A percentile compares a stretch with the other conserved stretches of the same genome.
Conservation (phyloP, 2,888 invertebrate genomes). For the Eristalis intricaria region DNA sequence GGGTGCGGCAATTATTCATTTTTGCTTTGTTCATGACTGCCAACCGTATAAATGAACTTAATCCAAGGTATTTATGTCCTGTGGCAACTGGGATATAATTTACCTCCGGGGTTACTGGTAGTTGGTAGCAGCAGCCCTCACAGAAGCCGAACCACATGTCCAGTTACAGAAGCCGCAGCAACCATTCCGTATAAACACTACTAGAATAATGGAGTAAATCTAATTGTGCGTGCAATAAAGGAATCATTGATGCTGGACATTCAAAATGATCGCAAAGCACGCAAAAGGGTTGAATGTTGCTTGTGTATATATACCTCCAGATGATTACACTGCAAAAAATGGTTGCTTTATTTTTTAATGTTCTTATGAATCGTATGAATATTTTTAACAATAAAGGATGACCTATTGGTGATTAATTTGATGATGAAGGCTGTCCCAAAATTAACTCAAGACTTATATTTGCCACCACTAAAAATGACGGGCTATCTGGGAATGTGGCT, state of each 20-base stretch:
- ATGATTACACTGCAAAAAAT: background rate
- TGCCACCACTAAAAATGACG: no score
- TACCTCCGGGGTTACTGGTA: constrained; percentile 52
- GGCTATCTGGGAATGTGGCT: no score
- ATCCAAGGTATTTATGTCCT: constrained; percentile 71
- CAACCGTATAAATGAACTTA: constrained; percentile 71
- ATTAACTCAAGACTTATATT: no score
- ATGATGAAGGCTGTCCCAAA: no score
- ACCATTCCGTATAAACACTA: constrained; percentile 40
- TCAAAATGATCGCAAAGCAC: constrained; percentile 67
- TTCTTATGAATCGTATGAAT: no score
- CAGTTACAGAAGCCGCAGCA: constrained; percentile 45
- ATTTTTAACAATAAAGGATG: no score
- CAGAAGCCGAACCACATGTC: constrained; percentile 9
- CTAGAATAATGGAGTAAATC: constrained; percentile 55
- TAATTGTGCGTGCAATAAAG: constrained; percentile 73
- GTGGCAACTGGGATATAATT: constrained; percentile 70
- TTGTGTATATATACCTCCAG: constrained; percentile 6
- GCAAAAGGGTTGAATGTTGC: constrained; percentile 65
- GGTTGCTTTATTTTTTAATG: background rate
- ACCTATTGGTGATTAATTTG: no score
- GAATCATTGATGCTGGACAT: constrained; percentile 70
- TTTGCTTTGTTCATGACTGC: constrained; percentile 67
- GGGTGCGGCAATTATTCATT: constrained; percentile 70
- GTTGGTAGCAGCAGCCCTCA: constrained; percentile 27